Conservation (phyloP, 1,140 invertebrate genomes). For the Leptinotarsa lineolata region DNA sequence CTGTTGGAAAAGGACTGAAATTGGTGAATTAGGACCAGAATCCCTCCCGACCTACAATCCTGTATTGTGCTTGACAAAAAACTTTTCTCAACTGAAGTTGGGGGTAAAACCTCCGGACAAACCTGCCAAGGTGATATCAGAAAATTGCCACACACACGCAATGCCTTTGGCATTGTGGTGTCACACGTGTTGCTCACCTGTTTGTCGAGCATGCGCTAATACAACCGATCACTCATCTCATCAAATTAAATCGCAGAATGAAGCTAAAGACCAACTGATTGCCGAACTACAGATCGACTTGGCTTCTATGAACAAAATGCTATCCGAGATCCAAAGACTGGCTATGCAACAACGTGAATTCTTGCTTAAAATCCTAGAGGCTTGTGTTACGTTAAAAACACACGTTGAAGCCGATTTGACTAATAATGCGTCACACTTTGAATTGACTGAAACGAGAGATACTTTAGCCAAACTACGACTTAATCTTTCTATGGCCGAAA, state of each 20-base stretch:
- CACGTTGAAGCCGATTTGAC: slow-evolving; percentile 73
- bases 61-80: slow-evolving; percentile 66
- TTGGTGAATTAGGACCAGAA: slow-evolving; percentile 66
- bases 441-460: slow-evolving; percentile 68
- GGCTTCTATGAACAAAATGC: slow-evolving; percentile 57
- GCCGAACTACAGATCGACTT: slow-evolving; percentile 65
- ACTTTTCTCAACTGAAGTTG: slow-evolving; percentile 63
- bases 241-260: slow-evolving; percentile 68
- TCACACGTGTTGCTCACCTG: slow-evolving; percentile 65
- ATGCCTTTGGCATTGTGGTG: slow-evolving; percentile 76
- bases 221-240: slow-evolving; percentile 68
- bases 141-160: slow-evolving; percentile 73
- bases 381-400: slow-evolving; percentile 72
- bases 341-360: slow-evolving; percentile 71
- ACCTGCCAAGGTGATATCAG: slow-evolving; percentile 53
- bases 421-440: slow-evolving; percentile 67
- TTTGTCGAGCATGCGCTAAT: slow-evolving; percentile 71
- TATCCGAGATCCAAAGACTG: slow-evolving; percentile 66
- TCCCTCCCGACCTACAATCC: slow-evolving; percentile 69
- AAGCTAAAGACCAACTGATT: slow-evolving; percentile 70
- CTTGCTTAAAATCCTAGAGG: slow-evolving; percentile 72
- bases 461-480: slow-evolving; percentile 65
- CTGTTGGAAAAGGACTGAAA: slow-evolving; percentile 69
- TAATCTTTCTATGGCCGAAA: slow-evolving; percentile 62
- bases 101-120: slow-evolving; percentile 57